Evolutionary conservation across 2,888 invertebrate genomes (phyloP).

Genomic region (Morpho achilles): DNA sequence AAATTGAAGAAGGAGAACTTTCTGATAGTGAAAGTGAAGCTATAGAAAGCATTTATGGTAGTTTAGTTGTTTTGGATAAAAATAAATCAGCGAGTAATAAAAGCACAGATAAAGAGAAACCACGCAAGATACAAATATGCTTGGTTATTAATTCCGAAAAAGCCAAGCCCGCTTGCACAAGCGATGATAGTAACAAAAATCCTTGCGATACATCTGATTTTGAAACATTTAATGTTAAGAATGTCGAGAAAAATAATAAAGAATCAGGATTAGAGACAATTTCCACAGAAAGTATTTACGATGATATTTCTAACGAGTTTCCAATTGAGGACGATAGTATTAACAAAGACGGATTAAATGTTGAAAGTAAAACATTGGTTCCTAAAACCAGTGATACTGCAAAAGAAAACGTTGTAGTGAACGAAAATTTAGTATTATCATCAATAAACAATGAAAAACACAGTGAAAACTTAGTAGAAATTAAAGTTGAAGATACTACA

Average conservation of each 20-base stretch:
- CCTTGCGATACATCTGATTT: slow-evolving; percentile 43
- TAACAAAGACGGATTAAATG: not conserved
- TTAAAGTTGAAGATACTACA: no score
- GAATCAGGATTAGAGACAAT: not conserved
- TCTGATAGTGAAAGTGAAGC: slow-evolving; percentile 72
- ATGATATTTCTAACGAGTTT: not conserved
- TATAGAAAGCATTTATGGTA: slow-evolving; percentile 65
- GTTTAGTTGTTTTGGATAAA: slow-evolving; percentile 48
- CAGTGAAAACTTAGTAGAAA: not conserved
- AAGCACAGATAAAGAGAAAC: slow-evolving; percentile 36
- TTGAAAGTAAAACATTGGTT: not conserved
- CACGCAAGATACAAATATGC: slow-evolving; percentile 59
- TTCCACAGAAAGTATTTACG: not conserved
- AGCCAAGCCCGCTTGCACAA: slow-evolving; percentile 15
- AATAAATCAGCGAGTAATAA: slow-evolving; percentile 33
- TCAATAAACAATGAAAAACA: not conserved
- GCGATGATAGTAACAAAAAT: slow-evolving; percentile 7
- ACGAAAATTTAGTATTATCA: not conserved
- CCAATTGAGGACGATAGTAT: not conserved
- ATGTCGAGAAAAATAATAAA: not conserved
- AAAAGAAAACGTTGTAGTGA: not conserved
- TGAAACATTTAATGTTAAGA: slow-evolving; percentile 39
- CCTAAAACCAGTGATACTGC: slow-evolving; percentile 1
- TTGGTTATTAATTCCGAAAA: slow-evolving; percentile 52
- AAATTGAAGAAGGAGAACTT: slow-evolving; percentile 69